These are phyloP conservation scores for Magallana angulata DNA, from an alignment of 1,140 invertebrate genomes.

Conservation along the genomic window DNA sequence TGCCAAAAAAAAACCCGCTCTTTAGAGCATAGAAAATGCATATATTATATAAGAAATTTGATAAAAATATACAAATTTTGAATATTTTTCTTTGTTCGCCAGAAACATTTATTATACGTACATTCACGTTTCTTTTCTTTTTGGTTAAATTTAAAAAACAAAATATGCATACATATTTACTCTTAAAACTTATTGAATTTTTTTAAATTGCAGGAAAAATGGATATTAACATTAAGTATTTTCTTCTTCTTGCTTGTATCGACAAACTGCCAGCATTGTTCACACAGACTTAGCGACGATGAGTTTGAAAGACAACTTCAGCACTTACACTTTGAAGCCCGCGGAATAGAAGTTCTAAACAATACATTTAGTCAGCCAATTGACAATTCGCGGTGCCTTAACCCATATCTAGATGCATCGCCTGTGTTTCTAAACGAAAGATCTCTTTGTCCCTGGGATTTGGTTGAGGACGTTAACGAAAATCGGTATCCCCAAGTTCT, in stretches of 20 bases:
- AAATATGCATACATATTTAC: too few species aligned
- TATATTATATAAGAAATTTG: too few species aligned
- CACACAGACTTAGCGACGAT: slow-evolving; percentile 35
- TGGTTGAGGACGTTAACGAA: slow-evolving; percentile 54
- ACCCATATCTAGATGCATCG: slow-evolving; percentile 26
- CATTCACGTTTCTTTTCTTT: too few species aligned
- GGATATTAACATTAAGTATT: slow-evolving; percentile 12
- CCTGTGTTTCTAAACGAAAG: slow-evolving; percentile 55
- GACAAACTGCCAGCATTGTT: slow-evolving; percentile 37
- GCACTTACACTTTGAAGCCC: slow-evolving; percentile 45
- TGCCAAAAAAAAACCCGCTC: too few species aligned
- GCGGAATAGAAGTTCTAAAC: slow-evolving; percentile 47
- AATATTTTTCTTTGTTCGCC: too few species aligned
- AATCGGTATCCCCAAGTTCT: slow-evolving; percentile 55
- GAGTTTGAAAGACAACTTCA: slow-evolving; percentile 52
- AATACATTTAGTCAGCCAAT: slow-evolving; percentile 12
- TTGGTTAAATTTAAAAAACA: too few species aligned
- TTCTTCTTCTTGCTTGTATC: not conserved
- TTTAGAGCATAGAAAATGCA: too few species aligned
- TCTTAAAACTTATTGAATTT: too few species aligned
- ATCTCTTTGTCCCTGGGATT: slow-evolving; percentile 55
- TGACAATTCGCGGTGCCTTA: slow-evolving; percentile 47
- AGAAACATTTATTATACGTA: too few species aligned
- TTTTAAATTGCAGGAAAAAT: not conserved
- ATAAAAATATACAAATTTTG: too few species aligned